Conservation (phyloP, 2,113 vertebrate genomes). For the Trematocara zebra region DNA sequence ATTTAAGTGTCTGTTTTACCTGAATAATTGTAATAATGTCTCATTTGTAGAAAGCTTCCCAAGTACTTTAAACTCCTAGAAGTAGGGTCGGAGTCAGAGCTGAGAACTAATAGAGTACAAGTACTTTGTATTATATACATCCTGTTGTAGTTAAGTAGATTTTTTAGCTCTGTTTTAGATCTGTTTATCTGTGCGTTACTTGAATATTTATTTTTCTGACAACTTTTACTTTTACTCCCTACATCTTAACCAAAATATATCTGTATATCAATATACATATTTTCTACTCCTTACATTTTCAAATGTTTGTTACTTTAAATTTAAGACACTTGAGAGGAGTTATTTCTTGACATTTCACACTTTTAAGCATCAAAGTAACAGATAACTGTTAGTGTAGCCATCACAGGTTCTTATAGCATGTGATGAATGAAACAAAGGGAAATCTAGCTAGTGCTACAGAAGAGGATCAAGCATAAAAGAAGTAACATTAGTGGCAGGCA, state of each 20-base stretch:
- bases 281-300: neutral
- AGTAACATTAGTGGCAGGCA: neutral
- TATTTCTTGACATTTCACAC: neutral
- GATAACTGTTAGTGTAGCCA: neutral
- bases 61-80: neutral
- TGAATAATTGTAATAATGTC: neutral
- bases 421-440: neutral
- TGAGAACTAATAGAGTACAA: neutral
- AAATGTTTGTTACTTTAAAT: neutral
- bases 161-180: neutral
- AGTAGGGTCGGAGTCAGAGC: neutral
- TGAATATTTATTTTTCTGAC: neutral
- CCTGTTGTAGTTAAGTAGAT: neutral
- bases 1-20: neutral
- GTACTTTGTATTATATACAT: neutral
- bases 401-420: neutral
- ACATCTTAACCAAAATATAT: neutral
- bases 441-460: neutral
- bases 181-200: neutral
- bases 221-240: neutral
- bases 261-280: neutral
- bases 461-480: neutral
- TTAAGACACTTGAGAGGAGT: neutral
- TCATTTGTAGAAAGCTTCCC: neutral
- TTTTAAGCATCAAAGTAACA: neutral